Evolutionary conservation across 2,113 vertebrate genomes (phyloP).

Genomic region (Raja brachyura): DNA sequence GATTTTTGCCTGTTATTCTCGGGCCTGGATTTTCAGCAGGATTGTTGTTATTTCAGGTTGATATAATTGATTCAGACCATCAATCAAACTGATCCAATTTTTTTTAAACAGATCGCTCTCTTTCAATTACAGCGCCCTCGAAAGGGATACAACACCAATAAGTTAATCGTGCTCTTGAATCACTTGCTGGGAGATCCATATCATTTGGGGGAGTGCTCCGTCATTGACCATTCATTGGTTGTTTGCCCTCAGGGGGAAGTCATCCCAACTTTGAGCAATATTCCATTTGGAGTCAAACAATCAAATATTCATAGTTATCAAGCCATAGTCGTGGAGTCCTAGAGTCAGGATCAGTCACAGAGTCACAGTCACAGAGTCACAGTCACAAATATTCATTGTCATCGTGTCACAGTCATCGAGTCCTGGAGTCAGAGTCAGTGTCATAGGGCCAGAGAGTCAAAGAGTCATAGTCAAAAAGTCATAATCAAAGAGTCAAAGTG

Average conservation of each 20-base stretch:
- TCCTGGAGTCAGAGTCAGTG: no score
- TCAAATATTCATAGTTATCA: no score
- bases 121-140: background rate
- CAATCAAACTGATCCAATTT: background rate
- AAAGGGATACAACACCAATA: background rate
- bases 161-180: background rate
- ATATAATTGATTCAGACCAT: background rate
- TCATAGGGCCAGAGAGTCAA: no score
- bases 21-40: background rate
- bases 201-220: background rate
- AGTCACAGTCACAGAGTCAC: no score
- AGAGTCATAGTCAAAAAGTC: no score
- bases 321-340: no score
- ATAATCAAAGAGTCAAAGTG: no score
- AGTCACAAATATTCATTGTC: no score
- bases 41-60: background rate
- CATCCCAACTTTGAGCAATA: background rate
- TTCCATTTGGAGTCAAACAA: background rate
- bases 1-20: background rate
- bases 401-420: no score
- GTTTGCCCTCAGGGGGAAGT: background rate
- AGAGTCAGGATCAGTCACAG: no score
- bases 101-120: background rate
- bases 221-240: background rate
- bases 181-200: background rate